Conservation (phyloP, 2,888 invertebrate species). For the Eupithecia subumbrata region DNA sequence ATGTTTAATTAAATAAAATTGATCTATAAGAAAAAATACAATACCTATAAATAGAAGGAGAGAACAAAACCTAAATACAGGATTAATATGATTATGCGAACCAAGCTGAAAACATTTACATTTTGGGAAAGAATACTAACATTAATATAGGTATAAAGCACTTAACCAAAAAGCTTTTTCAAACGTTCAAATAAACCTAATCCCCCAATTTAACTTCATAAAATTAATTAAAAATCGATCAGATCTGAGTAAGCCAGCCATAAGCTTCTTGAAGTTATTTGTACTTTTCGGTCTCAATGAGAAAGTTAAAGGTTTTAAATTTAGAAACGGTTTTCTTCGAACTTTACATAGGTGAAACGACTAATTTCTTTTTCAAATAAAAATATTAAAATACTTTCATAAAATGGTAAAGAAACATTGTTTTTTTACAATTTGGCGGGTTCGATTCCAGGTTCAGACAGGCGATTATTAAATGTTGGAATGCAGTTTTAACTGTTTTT, state of each 20-base stretch:
- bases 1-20: neutral
- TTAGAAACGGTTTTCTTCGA: conserved; percentile 1
- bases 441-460: no score
- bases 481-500: no score
- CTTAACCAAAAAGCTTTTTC: conserved; percentile 45
- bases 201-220: conserved; percentile 81
- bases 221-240: conserved; percentile 81
- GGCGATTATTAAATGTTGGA: no score
- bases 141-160: conserved; percentile 10
- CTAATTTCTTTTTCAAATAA: neutral
- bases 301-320: conserved; percentile 67
- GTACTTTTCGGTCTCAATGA: conserved; percentile 62
- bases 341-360: neutral
- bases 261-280: conserved; percentile 58
- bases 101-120: neutral
- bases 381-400: neutral
- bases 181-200: conserved; percentile 74
- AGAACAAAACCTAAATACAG: no score
- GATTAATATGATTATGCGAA: neutral
- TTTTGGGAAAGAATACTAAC: neutral
- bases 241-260: conserved; percentile 70
- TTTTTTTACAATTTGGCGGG: no score
- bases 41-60: no score
- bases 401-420: neutral
- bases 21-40: no score